phyloP scores from a whole-genome alignment of 2,113 vertebrate species.

The Labeo catla region DNA sequence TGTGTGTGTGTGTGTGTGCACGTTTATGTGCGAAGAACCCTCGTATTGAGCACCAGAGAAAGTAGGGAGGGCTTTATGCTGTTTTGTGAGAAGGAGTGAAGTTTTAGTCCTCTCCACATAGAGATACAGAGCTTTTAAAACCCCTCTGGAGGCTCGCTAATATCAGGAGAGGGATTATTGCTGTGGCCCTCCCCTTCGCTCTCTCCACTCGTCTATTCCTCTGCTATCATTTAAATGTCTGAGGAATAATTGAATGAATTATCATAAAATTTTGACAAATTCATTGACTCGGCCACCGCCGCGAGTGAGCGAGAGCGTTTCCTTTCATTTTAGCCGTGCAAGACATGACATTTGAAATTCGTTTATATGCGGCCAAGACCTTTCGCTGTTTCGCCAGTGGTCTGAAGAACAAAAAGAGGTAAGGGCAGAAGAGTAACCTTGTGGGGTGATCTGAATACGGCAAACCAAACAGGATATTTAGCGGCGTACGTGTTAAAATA shows the following conservation, averaged over 20 bases:
- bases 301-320: constrained; percentile 74
- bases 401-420: constrained; percentile 75
- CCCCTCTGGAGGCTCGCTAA: constrained; percentile 86
- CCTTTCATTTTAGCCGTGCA: constrained; percentile 84
- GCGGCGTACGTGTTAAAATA: constrained; percentile 65
- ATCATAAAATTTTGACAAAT: constrained; percentile 96
- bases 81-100: constrained; percentile 77
- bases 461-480: constrained; percentile 65
- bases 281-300: constrained; percentile 80
- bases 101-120: constrained; percentile 78
- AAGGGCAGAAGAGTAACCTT: constrained; percentile 59
- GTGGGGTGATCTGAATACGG: constrained; percentile 53
- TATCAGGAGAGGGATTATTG: constrained; percentile 87
- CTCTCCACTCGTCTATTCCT: constrained; percentile 65
- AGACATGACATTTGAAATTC: constrained; percentile 91
- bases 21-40: constrained; percentile 17
- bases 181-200: constrained; percentile 63
- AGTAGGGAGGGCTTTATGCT: constrained; percentile 68
- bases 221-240: constrained; percentile 89
- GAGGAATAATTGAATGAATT: constrained; percentile 92
- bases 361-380: constrained; percentile 85
- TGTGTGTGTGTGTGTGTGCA: constrained; percentile 34
- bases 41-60: constrained; percentile 40
- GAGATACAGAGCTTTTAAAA: constrained; percentile 83
- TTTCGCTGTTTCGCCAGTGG: constrained; percentile 72